phyloP scores from a whole-genome alignment of 2,113 vertebrate species.

The Nerophis lumbriciformis region DNA sequence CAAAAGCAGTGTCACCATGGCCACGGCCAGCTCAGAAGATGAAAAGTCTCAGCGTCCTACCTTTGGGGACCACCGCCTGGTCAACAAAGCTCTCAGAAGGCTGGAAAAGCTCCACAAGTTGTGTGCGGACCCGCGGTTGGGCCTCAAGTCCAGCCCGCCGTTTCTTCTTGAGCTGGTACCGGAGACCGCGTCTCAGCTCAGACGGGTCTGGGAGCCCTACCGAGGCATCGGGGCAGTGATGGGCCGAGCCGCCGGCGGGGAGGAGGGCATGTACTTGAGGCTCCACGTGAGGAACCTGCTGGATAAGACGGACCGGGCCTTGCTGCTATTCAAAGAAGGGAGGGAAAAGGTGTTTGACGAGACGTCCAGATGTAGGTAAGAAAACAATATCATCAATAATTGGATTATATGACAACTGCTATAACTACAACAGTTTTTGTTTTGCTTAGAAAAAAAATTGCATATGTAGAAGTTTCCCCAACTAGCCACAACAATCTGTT shows the following conservation, averaged over 20 bases:
- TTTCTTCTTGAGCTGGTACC: slow-evolving; percentile 74
- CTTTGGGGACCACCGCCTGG: slow-evolving; percentile 40
- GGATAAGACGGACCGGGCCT: slow-evolving; percentile 71
- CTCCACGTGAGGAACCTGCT: slow-evolving; percentile 74
- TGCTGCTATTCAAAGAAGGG: slow-evolving; percentile 69
- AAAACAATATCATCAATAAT: not conserved
- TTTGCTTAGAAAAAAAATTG: too few relatives aligned
- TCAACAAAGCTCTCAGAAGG: slow-evolving; percentile 64
- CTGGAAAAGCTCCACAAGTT: slow-evolving; percentile 64
- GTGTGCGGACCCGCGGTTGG: slow-evolving; percentile 55
- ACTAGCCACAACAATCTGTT: too few relatives aligned
- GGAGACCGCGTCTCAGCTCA: slow-evolving; percentile 51
- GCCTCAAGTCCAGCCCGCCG: slow-evolving; percentile 73
- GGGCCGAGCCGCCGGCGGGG: slow-evolving; percentile 18
- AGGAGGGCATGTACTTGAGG: slow-evolving; percentile 65
- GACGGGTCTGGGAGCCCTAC: slow-evolving; percentile 65
- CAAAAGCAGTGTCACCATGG: slow-evolving; percentile 44
- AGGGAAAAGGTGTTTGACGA: slow-evolving; percentile 75
- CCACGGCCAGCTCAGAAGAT: slow-evolving; percentile 29
- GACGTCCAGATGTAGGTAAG: slow-evolving; percentile 74
- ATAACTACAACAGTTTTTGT: too few relatives aligned
- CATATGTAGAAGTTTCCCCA: too few relatives aligned
- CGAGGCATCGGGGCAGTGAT: not conserved
- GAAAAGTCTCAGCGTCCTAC: slow-evolving; percentile 20
- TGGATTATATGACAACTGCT: too few relatives aligned